These are phyloP conservation scores for Petroica traversi DNA, from an alignment of 2,113 vertebrate species.

Conservation along the genomic window DNA sequence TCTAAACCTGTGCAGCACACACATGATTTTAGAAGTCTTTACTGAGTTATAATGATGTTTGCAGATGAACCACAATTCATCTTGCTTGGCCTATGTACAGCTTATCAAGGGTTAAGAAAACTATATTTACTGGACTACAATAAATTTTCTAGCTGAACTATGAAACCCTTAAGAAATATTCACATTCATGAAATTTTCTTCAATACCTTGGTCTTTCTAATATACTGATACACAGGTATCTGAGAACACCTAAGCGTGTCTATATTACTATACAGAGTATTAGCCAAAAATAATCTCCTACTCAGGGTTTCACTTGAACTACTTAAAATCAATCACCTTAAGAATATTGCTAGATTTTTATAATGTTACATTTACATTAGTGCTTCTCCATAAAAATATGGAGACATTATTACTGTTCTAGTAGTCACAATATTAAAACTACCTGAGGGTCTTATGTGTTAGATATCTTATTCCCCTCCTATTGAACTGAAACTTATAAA, in stretches of 20 bases:
- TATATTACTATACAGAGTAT: neutral
- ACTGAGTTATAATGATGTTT: neutral
- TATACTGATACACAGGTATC: neutral
- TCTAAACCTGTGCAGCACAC: neutral
- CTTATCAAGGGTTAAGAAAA: neutral
- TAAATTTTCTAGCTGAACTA: neutral
- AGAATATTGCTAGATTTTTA: neutral
- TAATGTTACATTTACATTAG: neutral
- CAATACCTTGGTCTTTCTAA: neutral
- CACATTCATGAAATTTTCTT: neutral
- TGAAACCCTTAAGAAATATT: neutral
- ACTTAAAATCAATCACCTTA: neutral
- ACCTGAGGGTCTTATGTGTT: neutral
- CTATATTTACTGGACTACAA: neutral
- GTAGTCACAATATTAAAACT: neutral
- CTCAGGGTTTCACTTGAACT: neutral
- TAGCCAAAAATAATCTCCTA: neutral
- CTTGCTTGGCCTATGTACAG: rapidly evolving
- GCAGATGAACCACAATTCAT: neutral
- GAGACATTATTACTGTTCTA: neutral
- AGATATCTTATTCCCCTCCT: neutral
- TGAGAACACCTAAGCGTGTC: neutral
- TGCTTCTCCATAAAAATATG: neutral
- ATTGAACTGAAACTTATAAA: neutral
- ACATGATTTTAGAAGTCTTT: neutral